Evolutionary conservation across 1,140 invertebrate genomes (phyloP).

Genomic region (Macrobrachium nipponense): DNA sequence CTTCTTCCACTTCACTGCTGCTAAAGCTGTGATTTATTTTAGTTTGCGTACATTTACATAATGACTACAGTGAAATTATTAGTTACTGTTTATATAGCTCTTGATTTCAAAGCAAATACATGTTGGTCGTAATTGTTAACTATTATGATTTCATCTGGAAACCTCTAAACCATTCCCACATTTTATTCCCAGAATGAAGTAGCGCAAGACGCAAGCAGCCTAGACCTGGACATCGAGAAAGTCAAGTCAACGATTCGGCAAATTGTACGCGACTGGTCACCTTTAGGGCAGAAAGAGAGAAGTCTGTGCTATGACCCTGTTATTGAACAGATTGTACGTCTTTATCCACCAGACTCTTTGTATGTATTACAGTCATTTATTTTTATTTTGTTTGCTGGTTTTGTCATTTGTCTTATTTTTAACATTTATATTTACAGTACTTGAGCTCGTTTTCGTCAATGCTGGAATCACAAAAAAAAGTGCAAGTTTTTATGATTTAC

Average conservation of each 20-base stretch:
- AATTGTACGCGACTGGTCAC: slow-evolving; percentile 95
- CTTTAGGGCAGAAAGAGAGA: slow-evolving; percentile 84
- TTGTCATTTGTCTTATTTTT: background rate
- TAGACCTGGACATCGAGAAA: slow-evolving; percentile 79
- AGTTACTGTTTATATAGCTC: no score
- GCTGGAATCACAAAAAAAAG: no score
- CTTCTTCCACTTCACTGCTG: no score
- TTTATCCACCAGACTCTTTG: slow-evolving; percentile 75
- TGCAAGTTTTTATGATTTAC: no score
- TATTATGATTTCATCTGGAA: no score
- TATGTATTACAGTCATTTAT: slow-evolving; percentile 11
- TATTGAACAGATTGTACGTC: slow-evolving; percentile 82
- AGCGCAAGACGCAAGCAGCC: background rate
- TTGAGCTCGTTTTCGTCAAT: background rate
- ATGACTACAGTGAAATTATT: no score
- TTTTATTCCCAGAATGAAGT: slow-evolving; percentile 6
- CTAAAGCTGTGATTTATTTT: no score
- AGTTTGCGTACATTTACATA: no score
- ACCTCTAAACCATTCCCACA: background rate
- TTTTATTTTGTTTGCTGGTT: background rate
- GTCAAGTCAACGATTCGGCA: slow-evolving; percentile 95
- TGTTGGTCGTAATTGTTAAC: background rate
- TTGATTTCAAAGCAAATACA: no score
- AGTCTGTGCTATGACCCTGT: slow-evolving; percentile 91
- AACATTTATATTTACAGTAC: background rate